Evolutionary conservation across 2,888 invertebrate species (phyloP).

Genomic region (Rapana venosa): DNA sequence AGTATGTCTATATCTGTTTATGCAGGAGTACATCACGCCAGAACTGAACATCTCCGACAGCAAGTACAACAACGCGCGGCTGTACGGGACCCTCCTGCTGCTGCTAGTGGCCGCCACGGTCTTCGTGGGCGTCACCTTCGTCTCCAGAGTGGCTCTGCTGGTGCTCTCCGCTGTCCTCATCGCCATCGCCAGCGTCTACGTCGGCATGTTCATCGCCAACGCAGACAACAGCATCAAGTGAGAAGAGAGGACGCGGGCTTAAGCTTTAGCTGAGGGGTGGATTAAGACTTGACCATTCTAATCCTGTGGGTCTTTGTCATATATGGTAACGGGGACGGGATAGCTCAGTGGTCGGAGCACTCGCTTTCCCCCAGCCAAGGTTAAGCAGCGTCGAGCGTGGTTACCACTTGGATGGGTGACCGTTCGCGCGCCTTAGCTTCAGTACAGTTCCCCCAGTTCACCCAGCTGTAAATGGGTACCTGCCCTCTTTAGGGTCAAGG

Average conservation of each 20-base stretch:
- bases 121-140: constrained; percentile 97
- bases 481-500: no score
- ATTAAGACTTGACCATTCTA: no score
- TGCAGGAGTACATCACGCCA: constrained; percentile 76
- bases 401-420: no score
- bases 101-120: constrained; percentile 93
- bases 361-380: no score
- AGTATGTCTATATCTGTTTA: no score
- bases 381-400: no score
- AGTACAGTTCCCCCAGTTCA: no score
- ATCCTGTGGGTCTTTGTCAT: neutral
- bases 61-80: constrained; percentile 94
- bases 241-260: neutral
- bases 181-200: constrained; percentile 96
- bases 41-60: constrained; percentile 93
- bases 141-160: constrained; percentile 97
- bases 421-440: no score
- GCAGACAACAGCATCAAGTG: constrained; percentile 64
- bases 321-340: neutral
- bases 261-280: no score
- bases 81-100: constrained; percentile 94
- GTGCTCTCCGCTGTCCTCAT: constrained; percentile 96
- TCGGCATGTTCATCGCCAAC: constrained; percentile 87
- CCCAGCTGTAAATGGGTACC: no score
- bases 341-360: no score